Evolutionary conservation across 2,113 vertebrate genomes (phyloP).

Genomic region (Manacus vitellinus): DNA sequence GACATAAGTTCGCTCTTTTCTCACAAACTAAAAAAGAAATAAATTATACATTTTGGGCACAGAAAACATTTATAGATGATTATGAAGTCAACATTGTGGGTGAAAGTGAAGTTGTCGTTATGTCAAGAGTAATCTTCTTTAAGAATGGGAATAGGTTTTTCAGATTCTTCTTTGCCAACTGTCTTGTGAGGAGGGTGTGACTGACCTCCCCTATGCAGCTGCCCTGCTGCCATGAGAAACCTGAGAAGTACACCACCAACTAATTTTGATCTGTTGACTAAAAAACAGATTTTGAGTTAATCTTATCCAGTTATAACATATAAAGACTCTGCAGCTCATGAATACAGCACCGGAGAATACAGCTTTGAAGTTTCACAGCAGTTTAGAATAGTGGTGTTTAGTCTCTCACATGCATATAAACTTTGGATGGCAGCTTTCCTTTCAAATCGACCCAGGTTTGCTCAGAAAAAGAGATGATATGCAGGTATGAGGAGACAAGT

Average conservation of each 20-base stretch:
- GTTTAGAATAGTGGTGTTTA: neutral
- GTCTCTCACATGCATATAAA: neutral
- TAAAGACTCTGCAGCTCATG: neutral
- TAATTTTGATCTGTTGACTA: neutral
- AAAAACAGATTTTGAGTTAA: neutral
- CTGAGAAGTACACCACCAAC: neutral
- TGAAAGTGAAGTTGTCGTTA: neutral
- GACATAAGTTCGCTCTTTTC: neutral
- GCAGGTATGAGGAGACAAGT: neutral
- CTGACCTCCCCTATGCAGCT: fast-evolving
- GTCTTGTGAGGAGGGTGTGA: neutral
- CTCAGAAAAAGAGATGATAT: neutral
- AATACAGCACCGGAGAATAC: neutral
- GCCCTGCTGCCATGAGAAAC: neutral
- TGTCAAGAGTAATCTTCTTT: neutral
- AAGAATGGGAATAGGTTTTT: fast-evolving
- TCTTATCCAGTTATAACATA: neutral
- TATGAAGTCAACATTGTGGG: neutral
- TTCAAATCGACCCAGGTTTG: neutral
- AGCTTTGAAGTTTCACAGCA: neutral
- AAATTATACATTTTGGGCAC: neutral
- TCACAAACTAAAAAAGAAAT: neutral
- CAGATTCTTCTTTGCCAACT: neutral
- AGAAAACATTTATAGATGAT: neutral
- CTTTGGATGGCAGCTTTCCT: neutral